Percentiles rank a stretch among this genome's conserved stretches.
Evolutionary conservation across 2,888 invertebrate species (phyloP).

Genomic region (Hermaeophaga mercurialis): DNA sequence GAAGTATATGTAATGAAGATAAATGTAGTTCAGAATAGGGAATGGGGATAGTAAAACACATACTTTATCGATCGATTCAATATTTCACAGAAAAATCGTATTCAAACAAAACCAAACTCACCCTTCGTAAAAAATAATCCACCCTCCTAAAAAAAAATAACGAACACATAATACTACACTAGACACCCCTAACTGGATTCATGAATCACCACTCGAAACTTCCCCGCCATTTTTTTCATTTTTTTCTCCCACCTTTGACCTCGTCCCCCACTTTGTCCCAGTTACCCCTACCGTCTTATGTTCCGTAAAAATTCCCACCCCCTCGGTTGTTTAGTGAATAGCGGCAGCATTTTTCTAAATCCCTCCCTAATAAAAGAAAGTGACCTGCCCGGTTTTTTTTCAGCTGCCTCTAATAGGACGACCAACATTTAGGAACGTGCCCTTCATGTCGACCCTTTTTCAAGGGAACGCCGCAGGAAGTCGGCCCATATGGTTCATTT

Average conservation of each 20-base stretch:
- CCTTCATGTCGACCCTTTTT: neutral
- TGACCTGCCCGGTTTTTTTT: constrained; percentile 49
- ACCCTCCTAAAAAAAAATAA: constrained; percentile 30
- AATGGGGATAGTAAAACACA: too few species aligned
- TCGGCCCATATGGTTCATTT: too few species aligned
- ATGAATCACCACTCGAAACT: constrained; percentile 37
- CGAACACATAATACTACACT: constrained; percentile 24
- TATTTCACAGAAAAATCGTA: too few species aligned
- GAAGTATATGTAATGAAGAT: too few species aligned
- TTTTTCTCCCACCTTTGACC: constrained; percentile 35
- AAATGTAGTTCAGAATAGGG: too few species aligned
- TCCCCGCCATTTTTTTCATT: constrained; percentile 37
- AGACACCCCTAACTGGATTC: constrained; percentile 29
- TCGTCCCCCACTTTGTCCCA: constrained; percentile 31
- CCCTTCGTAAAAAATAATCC: constrained; percentile 23
- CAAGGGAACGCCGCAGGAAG: neutral
- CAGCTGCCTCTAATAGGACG: constrained; percentile 39
- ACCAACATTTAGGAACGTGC: constrained; percentile 30
- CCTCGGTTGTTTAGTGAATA: constrained; percentile 37
- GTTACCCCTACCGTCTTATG: constrained; percentile 41
- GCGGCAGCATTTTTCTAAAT: constrained; percentile 46
- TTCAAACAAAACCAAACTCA: constrained; percentile 10
- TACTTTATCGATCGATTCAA: neutral
- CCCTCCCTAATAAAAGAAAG: constrained; percentile 48
- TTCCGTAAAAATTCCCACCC: constrained; percentile 42